Evolutionary conservation across 2,888 invertebrate species (phyloP).

Genomic region (Camptogramma bilineatum): DNA sequence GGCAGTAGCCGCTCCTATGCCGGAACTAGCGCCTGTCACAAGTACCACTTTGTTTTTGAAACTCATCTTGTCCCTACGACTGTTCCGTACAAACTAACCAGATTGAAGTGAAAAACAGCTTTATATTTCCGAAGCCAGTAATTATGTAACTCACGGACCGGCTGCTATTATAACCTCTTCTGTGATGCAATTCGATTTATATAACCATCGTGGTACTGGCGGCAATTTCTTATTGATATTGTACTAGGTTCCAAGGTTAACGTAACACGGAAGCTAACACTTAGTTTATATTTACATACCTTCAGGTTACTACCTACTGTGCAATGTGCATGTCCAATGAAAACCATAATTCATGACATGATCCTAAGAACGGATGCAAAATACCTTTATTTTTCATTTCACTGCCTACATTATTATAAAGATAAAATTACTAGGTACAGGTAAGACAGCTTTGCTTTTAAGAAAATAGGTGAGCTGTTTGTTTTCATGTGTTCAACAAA

Average conservation of each 20-base stretch:
- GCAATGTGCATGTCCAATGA: too few species aligned
- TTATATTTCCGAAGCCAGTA: slow-evolving; percentile 5
- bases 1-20: slow-evolving; percentile 87
- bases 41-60: slow-evolving; percentile 69
- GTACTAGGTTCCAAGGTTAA: not conserved
- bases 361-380: too few species aligned
- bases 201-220: not conserved
- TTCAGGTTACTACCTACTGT: too few species aligned
- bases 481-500: slow-evolving; percentile 39
- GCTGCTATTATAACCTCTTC: not conserved
- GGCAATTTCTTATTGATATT: not conserved
- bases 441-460: slow-evolving; percentile 13
- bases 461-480: slow-evolving; percentile 38
- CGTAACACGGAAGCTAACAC: not conserved
- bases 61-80: slow-evolving; percentile 19
- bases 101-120: not conserved
- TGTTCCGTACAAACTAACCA: slow-evolving; percentile 10
- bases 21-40: slow-evolving; percentile 87
- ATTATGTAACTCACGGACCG: not conserved
- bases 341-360: too few species aligned
- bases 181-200: not conserved
- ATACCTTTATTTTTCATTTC: too few species aligned
- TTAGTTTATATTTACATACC: not conserved
- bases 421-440: not conserved
- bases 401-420: too few species aligned